phyloP scores from a whole-genome alignment of 2,113 vertebrate species.

The Loxodonta africana region DNA sequence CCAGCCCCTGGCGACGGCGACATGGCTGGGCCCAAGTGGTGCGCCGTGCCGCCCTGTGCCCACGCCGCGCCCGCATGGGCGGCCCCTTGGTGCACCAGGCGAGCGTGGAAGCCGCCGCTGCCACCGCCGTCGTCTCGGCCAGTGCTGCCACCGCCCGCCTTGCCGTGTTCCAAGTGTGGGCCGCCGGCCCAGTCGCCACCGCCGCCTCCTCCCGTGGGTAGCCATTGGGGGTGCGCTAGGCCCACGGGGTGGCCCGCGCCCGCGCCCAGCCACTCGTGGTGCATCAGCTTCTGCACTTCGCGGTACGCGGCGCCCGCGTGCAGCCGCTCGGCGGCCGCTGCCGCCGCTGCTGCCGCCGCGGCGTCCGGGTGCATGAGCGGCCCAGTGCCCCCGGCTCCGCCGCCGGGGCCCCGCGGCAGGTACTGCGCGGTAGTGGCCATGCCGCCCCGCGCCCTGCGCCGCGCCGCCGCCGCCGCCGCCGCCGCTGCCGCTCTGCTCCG shows the following conservation, averaged over 20 bases:
- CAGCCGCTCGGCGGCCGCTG: constrained; percentile 92
- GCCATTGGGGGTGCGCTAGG: constrained; percentile 97
- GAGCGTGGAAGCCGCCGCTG: constrained; percentile 94
- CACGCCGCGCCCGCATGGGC: constrained; percentile 92
- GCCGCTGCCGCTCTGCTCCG: constrained; percentile 83
- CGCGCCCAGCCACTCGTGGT: constrained; percentile 97
- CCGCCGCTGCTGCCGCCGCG: constrained; percentile 86
- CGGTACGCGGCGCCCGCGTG: constrained; percentile 97
- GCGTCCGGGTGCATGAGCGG: constrained; percentile 97
- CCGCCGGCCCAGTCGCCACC: constrained; percentile 93
- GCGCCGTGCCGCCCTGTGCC: constrained; percentile 94
- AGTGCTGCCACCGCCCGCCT: constrained; percentile 91
- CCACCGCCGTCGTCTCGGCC: constrained; percentile 92
- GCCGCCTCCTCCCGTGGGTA: constrained; percentile 95
- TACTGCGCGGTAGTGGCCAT: constrained; percentile 98
- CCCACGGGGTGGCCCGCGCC: constrained; percentile 97
- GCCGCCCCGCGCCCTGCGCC: constrained; percentile 89
- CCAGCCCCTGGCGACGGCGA: constrained; percentile 95
- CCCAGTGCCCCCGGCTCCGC: constrained; percentile 85
- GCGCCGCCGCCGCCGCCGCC: constrained; percentile 80
- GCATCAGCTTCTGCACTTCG: constrained; percentile 99
- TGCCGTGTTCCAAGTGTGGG: constrained; percentile 94
- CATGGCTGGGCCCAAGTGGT: constrained; percentile 93
- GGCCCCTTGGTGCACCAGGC: constrained; percentile 95
- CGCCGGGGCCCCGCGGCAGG: constrained; percentile 93